Evolutionary conservation across 2,113 vertebrate genomes (phyloP).

Genomic region (Phasianus colchicus): DNA sequence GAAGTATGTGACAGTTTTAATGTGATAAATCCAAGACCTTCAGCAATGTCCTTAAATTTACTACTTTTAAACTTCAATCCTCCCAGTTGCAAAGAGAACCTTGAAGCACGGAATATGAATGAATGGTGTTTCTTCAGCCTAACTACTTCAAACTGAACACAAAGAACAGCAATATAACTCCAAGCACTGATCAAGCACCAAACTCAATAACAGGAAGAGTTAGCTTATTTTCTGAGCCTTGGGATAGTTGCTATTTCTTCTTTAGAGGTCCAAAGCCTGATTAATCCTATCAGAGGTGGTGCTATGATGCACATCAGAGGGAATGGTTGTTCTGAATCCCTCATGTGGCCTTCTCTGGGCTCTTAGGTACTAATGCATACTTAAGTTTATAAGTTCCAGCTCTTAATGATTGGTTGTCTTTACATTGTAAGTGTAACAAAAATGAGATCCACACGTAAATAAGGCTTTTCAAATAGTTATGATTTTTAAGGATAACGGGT

Average conservation of each 20-base stretch:
- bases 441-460: background rate
- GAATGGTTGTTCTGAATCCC: background rate
- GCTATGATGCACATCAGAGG: background rate
- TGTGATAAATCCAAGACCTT: background rate
- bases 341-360: background rate
- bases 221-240: background rate
- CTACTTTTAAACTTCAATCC: background rate
- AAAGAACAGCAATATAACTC: background rate
- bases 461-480: background rate
- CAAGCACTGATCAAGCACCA: background rate
- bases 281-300: background rate
- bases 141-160: background rate
- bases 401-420: background rate
- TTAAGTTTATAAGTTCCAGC: background rate
- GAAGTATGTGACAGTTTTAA: background rate
- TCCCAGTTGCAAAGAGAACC: background rate
- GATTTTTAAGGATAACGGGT: background rate
- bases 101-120: background rate
- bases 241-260: background rate
- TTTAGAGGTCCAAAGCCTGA: background rate
- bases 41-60: background rate
- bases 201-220: background rate
- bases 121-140: background rate
- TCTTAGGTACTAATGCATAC: background rate
- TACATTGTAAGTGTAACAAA: background rate